These are phyloP conservation scores for Protaetia brevitarsis DNA, from an alignment of 1,140 invertebrate genomes.

Conservation along the genomic window DNA sequence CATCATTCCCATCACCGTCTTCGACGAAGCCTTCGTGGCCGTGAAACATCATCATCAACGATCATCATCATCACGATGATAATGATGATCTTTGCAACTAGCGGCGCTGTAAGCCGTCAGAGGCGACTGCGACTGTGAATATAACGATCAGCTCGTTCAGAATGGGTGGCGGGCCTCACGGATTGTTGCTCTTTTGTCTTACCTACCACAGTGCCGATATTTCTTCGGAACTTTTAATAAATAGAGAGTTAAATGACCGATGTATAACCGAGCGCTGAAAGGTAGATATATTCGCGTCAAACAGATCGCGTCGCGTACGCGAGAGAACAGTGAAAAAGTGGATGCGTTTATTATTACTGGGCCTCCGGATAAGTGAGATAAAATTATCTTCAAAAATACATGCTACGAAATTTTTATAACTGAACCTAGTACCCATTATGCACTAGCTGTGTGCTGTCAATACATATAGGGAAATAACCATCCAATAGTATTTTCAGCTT, in stretches of 20 bases:
- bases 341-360: not conserved
- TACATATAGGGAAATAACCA: no score
- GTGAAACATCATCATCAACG: conserved; percentile 14
- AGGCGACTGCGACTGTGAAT: conserved; percentile 6
- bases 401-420: no score
- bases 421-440: no score
- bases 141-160: conserved; percentile 8
- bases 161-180: conserved; percentile 5
- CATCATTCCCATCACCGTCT: conserved; percentile 2
- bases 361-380: not conserved
- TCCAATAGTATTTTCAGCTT: no score
- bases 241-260: conserved; percentile 5
- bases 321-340: not conserved
- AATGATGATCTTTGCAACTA: conserved; percentile 8
- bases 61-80: conserved; percentile 14
- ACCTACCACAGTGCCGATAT: conserved; percentile 17
- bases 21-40: not conserved
- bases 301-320: not conserved
- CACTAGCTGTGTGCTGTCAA: no score
- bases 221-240: conserved; percentile 5
- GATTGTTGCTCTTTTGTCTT: conserved; percentile 10
- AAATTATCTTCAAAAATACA: no score
- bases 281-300: not conserved
- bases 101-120: conserved; percentile 1
- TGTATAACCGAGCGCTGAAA: not conserved